Evolutionary conservation across 2,113 vertebrate genomes (phyloP), one percentile per base, ranked within the genome.

Genomic region (Lethenteron reissneri): DNA sequence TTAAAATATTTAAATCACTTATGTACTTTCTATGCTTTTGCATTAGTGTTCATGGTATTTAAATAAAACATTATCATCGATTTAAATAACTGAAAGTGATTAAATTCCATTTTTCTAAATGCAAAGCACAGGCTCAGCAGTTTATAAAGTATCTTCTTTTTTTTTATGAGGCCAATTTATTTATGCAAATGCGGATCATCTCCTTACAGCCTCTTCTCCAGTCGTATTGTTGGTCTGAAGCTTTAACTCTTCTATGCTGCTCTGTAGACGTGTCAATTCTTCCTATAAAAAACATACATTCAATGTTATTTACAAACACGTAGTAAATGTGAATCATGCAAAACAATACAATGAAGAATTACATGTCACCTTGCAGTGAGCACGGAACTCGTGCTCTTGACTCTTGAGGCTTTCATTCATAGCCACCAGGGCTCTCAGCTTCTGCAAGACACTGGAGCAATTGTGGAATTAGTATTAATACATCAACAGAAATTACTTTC

Each of bases 341-440:
- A 41, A 56, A 13, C 56, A 64, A 58, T n/a, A 56, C 19, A 41
- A 57, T 15, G 41, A 41, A 41, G 5, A 41, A 41, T 5, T 5
- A 41, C 41, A 41, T 41, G 41, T 41, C 85, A 96, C 94, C 73
- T 85, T 86, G 77, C 94, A 99, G 72, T 99, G 90, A 14, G 85
- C 81, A 75, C 88, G 86, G 76, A 99, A 99, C 64, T 89, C 85
- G 74, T 90, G 91, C 74, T 99, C 94, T 77, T 97, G 91, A 71
- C 82, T 83, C 78, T 95, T 97, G 17, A 99, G 83, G 73, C 79
- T 89, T 77, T 96, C 91, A 71, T 95, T 99, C 85, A 89, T 88
- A 57, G 87, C 83, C 41, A 99, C 92, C 71, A 97, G 79, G 8
- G 82, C 81, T 74, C 83, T 83, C 70, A 99, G 82, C 75, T 82